Base-by-base conservation (phyloP, 2,113 vertebrate genomes). In the Micronycteris hirsuta region DNA sequence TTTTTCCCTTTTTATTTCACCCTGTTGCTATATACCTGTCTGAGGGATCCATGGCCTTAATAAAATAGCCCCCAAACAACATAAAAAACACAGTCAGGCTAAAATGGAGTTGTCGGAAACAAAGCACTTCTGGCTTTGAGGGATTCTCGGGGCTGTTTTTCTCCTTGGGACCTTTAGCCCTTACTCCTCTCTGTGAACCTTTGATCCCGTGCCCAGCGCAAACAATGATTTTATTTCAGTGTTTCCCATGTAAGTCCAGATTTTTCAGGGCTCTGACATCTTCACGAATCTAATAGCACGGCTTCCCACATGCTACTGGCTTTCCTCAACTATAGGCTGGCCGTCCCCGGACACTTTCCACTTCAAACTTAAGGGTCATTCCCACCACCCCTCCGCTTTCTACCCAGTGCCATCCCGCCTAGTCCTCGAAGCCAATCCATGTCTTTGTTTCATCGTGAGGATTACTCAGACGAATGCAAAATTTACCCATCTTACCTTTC, bases 41-140 rank as follows among this genome's bases (percentile, higher is more conserved):
- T 58, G 61, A 78, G 61, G 93, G 43, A 96, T 96, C 68, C 93
- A 94, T 83, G 63, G 63, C 63, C 67, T 89, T 91, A 83, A 96
- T 96, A 96, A 96, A 97, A 94, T 45, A 91, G 16, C 31, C 73
- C 26, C 68, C 2, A 97, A 95, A 89, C 89, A 77, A 93, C 7
- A 10, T 95, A 92, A 97, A 86, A 93, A 73, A 73, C 36, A 78
- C 47, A 93, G 28, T 10, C n/a, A 83, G 41, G n/a, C 63, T 78
- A 58, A 95, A 96, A 92, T 95, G 77, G 77, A 96, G 67, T 68
- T 93, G 86, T 91, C 89, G 20, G 54, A 90, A 92, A 73, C 9
- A 13, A 47, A 56, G 28, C 4, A 19, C 15, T 0, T 0, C 71
- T 41, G 56, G 22, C 47, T 95, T 67, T 2, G 38, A 86, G 15